phyloP scores from a whole-genome alignment of 2,797 vertebrate genomes.

The Cossypha polioptera region DNA sequence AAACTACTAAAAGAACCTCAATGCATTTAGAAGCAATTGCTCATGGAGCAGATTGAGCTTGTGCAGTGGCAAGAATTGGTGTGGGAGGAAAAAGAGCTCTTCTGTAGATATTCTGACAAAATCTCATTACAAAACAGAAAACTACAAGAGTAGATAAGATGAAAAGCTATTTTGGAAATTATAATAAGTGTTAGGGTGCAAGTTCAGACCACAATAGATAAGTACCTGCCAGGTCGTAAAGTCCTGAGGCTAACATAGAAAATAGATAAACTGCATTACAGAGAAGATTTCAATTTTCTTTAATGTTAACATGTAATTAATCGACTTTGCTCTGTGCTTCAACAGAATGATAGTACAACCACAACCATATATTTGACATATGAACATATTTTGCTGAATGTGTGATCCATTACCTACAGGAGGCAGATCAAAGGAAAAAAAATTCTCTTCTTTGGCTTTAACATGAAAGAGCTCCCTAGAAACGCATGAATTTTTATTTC shows the following conservation, averaged over 20 bases:
- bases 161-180: slow-evolving; percentile 12
- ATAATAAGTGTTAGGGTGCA: neutral
- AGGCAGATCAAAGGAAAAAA: neutral
- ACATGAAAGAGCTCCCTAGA: neutral
- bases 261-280: slow-evolving; percentile 12
- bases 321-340: neutral
- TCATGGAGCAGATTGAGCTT: neutral
- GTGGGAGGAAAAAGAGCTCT: neutral
- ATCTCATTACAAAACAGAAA: neutral
- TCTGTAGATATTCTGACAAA: neutral
- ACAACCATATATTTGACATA: neutral
- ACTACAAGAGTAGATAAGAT: neutral
- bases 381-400: neutral
- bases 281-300: slow-evolving; percentile 9
- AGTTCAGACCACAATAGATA: slow-evolving; percentile 28
- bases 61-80: neutral
- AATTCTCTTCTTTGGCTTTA: neutral
- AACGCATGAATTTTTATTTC: neutral
- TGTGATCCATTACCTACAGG: neutral
- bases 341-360: neutral
- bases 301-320: slow-evolving; percentile 51
- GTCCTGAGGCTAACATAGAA: neutral
- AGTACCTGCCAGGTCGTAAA: neutral
- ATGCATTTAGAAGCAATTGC: neutral
- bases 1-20: neutral